Evolutionary conservation across 2,113 vertebrate species (phyloP).

Genomic region (Spermophilus dauricus): DNA sequence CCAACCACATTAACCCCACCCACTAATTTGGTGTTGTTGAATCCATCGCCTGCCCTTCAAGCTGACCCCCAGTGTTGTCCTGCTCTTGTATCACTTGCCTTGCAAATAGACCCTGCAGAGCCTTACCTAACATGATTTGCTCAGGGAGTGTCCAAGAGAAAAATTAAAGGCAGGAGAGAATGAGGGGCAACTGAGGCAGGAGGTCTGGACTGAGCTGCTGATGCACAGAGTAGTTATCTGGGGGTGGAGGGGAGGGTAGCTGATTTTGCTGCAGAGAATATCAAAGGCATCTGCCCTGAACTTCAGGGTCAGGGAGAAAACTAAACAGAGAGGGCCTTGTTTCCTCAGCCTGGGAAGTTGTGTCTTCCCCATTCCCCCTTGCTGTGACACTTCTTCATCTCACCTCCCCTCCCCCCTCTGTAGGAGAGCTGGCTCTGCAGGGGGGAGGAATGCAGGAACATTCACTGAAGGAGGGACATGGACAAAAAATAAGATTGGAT

Average conservation of each 20-base stretch:
- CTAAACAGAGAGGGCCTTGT: background rate
- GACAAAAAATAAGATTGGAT: conserved; percentile 33
- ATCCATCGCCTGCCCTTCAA: background rate
- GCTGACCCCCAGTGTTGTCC: background rate
- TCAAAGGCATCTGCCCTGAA: background rate
- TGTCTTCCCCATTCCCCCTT: background rate
- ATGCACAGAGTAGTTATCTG: background rate
- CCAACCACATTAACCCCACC: background rate
- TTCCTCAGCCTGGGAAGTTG: background rate
- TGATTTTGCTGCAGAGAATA: background rate
- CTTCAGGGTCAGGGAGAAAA: background rate
- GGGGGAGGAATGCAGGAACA: conserved; percentile 67
- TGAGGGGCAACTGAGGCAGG: background rate
- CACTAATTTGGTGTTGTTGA: background rate
- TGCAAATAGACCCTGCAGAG: background rate
- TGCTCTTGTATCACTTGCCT: background rate
- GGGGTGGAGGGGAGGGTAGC: too few species aligned
- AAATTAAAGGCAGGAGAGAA: background rate
- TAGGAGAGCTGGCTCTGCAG: conserved; percentile 76
- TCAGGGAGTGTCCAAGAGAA: background rate
- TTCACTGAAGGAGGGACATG: conserved; percentile 36
- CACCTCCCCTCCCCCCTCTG: conserved; percentile 11
- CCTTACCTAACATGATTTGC: background rate
- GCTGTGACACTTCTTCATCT: conserved; percentile 71
- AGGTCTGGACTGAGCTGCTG: background rate